Evolutionary conservation across 2,888 invertebrate genomes (phyloP).

Genomic region (Agrochola litura): DNA sequence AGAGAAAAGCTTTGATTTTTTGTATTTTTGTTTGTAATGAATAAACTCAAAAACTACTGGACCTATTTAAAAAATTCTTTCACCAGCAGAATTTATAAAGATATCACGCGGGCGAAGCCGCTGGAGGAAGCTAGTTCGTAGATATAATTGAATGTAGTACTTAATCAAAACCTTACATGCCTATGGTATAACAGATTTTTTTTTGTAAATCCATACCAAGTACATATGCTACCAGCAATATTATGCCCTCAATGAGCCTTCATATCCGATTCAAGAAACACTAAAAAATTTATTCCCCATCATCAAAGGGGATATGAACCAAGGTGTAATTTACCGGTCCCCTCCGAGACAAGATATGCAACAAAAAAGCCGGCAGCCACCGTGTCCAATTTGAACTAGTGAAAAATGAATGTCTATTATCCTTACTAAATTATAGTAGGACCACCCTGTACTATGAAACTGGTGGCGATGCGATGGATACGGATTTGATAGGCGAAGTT

Average conservation of each 20-base stretch:
- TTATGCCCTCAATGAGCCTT: conserved; percentile 31
- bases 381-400: conserved; percentile 86
- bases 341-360: conserved; percentile 74
- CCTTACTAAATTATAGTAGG: conserved; percentile 76
- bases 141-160: background rate
- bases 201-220: background rate
- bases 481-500: background rate
- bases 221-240: conserved; percentile 4
- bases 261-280: conserved; percentile 55
- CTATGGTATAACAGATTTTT: no score
- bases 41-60: no score
- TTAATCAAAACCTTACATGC: background rate
- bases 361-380: conserved; percentile 81
- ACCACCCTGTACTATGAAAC: conserved; percentile 72
- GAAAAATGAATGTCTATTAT: conserved; percentile 88
- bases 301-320: conserved; percentile 66
- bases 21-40: no score
- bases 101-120: no score
- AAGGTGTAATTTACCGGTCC: conserved; percentile 81
- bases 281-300: conserved; percentile 62
- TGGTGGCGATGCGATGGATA: conserved; percentile 28
- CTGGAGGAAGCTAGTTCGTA: background rate
- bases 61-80: no score
- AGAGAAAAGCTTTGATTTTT: no score
- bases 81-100: no score